Percentiles rank a stretch among this genome's conserved stretches.
Evolutionary conservation across 2,797 vertebrate species (phyloP).

Genomic region (Pipistrellus nathusii): DNA sequence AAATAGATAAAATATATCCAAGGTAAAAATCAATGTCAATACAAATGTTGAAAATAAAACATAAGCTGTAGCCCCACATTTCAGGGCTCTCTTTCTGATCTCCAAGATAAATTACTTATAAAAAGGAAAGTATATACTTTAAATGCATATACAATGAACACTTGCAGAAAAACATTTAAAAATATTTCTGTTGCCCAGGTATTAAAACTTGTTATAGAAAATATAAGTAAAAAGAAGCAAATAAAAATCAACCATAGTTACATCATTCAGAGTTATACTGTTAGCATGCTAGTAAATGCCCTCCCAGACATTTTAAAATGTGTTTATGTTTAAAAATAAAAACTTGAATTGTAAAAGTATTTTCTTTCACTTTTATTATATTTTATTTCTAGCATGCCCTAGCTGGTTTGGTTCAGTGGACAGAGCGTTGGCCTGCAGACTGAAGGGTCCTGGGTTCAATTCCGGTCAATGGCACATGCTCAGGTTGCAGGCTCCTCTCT

Average conservation of each 20-base stretch:
- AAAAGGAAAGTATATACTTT: neutral
- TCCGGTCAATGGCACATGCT: neutral
- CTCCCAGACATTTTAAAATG: slow-evolving; percentile 17
- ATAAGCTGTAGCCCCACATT: neutral
- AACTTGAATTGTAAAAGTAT: neutral
- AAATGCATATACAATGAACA: neutral
- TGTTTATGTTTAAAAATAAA: neutral
- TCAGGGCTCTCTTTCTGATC: neutral
- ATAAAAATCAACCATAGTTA: neutral
- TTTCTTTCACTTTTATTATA: slow-evolving; percentile 15
- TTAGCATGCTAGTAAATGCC: neutral
- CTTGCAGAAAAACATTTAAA: slow-evolving; percentile 4
- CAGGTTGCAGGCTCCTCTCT: neutral
- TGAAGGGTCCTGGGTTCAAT: neutral
- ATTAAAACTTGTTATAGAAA: slow-evolving; percentile 4
- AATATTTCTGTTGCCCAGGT: neutral
- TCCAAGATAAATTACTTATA: neutral
- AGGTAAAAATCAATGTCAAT: slow-evolving; percentile 44
- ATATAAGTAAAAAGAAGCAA: neutral
- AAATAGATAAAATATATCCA: neutral
- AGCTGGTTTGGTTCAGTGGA: neutral
- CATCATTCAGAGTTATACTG: neutral
- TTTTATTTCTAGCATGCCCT: neutral
- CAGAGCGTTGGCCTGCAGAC: too few species aligned
- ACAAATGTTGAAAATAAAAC: slow-evolving; percentile 53